phyloP scores from a whole-genome alignment of 2,797 vertebrate species.

The Urophycis tenuis region DNA sequence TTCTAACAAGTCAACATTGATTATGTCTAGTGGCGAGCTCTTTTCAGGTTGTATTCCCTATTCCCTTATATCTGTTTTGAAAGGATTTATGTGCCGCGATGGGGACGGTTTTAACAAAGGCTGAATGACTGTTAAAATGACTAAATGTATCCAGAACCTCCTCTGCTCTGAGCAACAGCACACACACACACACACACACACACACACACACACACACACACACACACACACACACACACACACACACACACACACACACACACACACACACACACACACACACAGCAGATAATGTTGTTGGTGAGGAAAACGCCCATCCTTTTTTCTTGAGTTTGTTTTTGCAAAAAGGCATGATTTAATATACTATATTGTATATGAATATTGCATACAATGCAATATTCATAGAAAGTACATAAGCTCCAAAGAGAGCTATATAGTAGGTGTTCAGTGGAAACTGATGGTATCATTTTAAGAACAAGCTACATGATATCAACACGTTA shows the following conservation, averaged over 20 bases:
- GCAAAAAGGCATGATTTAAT: not conserved
- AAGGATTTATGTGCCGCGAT: not conserved
- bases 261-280: too few species aligned
- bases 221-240: not conserved
- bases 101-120: not conserved
- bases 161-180: not conserved
- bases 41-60: not conserved
- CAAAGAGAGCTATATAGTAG: not conserved
- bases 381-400: not conserved
- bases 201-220: not conserved
- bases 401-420: not conserved
- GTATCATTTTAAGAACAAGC: not conserved
- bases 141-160: not conserved
- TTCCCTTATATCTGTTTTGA: not conserved
- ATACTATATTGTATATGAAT: not conserved
- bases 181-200: not conserved
- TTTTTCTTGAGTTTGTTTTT: too few species aligned
- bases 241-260: not conserved
- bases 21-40: not conserved
- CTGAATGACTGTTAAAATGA: not conserved
- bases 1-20: conserved; percentile 20
- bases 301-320: not conserved
- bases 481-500: not conserved
- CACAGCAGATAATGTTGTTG: not conserved
- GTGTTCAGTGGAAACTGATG: not conserved